Percentiles rank a stretch among this genome's conserved stretches.
These are phyloP conservation scores for Malurus splendens DNA, from an alignment of 2,797 vertebrate genomes.

Conservation along the genomic window DNA sequence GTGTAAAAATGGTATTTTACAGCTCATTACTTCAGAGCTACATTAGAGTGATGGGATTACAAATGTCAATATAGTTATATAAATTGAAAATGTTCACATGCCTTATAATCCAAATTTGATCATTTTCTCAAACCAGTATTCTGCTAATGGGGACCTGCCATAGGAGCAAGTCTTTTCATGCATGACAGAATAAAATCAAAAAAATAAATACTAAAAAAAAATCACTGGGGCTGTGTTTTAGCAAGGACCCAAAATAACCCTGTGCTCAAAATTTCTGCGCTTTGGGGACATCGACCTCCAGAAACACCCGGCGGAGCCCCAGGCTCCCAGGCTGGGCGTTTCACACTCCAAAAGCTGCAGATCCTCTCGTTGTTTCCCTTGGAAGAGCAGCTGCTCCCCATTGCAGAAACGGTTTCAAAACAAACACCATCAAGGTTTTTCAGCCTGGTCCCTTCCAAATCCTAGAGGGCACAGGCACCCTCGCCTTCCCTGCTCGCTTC, in stretches of 20 bases:
- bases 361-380: neutral
- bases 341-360: neutral
- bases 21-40: neutral
- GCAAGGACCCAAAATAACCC: neutral
- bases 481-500: neutral
- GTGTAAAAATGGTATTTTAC: neutral
- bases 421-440: neutral
- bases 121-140: neutral
- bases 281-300: neutral
- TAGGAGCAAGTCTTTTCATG: neutral
- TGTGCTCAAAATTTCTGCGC: neutral
- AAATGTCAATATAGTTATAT: neutral
- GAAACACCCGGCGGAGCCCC: neutral
- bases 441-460: neutral
- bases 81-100: neutral
- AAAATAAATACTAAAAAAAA: neutral
- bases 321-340: neutral
- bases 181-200: neutral
- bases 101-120: neutral
- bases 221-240: neutral
- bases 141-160: neutral
- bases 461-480: neutral
- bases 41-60: neutral
- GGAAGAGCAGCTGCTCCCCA: neutral
- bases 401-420: neutral